Base-by-base conservation (phyloP, 1,140 invertebrate species). In the Anastrepha ludens region DNA sequence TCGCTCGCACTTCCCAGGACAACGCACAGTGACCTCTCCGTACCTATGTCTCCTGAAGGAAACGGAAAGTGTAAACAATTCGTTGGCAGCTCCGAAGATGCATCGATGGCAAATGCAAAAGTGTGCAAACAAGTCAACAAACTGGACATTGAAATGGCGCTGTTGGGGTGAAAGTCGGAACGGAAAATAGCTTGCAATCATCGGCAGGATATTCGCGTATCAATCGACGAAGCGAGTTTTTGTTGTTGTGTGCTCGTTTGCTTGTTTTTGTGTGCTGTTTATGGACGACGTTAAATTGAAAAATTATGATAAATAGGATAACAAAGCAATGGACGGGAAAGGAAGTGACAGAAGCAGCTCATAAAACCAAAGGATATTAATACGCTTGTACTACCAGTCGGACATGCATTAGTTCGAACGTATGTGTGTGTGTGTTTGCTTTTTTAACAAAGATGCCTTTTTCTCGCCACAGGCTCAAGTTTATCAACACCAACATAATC, bases 241-340 rank as follows among this genome's bases (percentile, higher is more conserved):
- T n/a, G n/a, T n/a, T n/a, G n/a, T n/a, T n/a, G 13, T 74, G 41
- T 74, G 5, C n/a, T 15, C 29, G 41, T n/a, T 17, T n/a, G 41
- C 41, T 74, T 41, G 70, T 47, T 59, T n/a, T 13, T 87, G 85
- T 17, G 85, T 65, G 64, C n/a, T 65, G 41, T 87, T 47, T 87
- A 29, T 55, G 47, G 74, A 58, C 74, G 44, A 29, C 47, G 89
- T 90, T 92, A 91, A 92, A 92, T 92, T 92, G 91, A 92, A 92
- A 92, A 92, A 92, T 92, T 92, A 92, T 92, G 91, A 92, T 92
- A 92, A 92, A 92, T 91, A 91, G 91, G 86, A 90, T 86, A 89
- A 92, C 50, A 87, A 86, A 47, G 29, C 15, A 58, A 65, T 85
- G 74, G 81, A 86, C 86, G 59, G 41, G 70, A 44, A 41, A 86